Percentiles rank a stretch among this genome's conserved stretches.
Evolutionary conservation across 2,113 vertebrate species (phyloP).

Genomic region (Turnix velox): DNA sequence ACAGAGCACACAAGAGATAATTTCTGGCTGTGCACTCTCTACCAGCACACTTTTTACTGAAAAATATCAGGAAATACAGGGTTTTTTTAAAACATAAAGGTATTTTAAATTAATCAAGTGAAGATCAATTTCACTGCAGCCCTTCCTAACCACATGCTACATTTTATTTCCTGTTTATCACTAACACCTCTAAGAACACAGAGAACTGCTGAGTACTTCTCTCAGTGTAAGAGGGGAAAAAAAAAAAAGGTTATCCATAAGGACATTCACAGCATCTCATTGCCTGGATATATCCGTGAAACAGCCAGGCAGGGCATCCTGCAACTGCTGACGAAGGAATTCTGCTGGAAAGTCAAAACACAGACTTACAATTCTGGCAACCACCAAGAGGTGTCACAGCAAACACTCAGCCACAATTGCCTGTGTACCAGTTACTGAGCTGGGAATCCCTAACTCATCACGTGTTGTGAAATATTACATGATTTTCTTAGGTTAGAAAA

Average conservation of each 20-base stretch:
- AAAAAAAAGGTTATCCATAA: background rate
- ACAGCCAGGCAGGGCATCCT: slow-evolving; percentile 5
- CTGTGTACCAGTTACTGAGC: background rate
- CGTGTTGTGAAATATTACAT: background rate
- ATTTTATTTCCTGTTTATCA: background rate
- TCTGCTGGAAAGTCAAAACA: slow-evolving; percentile 42
- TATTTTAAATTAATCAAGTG: background rate
- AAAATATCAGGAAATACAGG: background rate
- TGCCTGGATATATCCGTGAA: background rate
- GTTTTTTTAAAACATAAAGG: background rate
- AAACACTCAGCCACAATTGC: slow-evolving; percentile 3
- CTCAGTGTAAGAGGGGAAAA: background rate
- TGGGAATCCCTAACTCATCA: background rate
- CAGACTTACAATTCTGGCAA: background rate
- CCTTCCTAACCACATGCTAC: background rate
- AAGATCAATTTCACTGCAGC: background rate
- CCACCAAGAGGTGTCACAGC: slow-evolving; percentile 22
- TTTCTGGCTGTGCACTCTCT: background rate
- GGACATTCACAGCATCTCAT: background rate
- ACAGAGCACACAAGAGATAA: background rate
- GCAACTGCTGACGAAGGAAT: slow-evolving; percentile 1
- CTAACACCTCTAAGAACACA: background rate
- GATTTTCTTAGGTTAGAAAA: background rate
- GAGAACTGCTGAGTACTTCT: background rate
- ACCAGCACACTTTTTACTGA: background rate